Base-by-base conservation (phyloP, 2,797 vertebrate genomes). In the Diceros bicornis region DNA sequence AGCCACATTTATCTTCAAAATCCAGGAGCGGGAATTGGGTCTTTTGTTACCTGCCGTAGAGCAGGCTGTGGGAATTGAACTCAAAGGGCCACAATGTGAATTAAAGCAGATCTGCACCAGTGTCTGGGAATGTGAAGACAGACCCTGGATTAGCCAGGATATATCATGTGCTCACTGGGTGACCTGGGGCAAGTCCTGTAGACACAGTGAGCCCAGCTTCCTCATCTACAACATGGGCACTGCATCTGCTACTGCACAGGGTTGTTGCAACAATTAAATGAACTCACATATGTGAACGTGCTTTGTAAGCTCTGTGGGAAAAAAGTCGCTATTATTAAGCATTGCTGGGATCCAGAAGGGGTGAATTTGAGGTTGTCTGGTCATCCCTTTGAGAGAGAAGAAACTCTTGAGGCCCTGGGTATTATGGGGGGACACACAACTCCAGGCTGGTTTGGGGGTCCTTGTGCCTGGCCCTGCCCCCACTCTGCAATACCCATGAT, bases 391-490 rank as follows among this genome's bases (percentile, higher is more conserved):
- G 41, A 85, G 77, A 29, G 20, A 79, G 34, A 68, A 29, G 64
- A 64, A 84, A 59, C 1, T 37, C 34, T 82, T 23, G 16, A 79
- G 69, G 34, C 13, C 34, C 20, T 21, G 62, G 37, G 55, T 25
- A 57, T 16, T n/a, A 2, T 3, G 5, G 9, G 29, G 44, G 1
- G 7, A 11, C 41, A 14, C 0, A 0, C 21, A 89, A 61, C 9
- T 52, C 21, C 50, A 47, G 34, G 52, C 11, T 3, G 1, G 62
- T 82, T 69, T 41, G 7, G 6, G 6, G 37, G 74, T 12, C 50
- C 41, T 59, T 47, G 20, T 72, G 47, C 20, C 68, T 55, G 64
- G 50, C 34, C n/a, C 61, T 27, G 32, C 2, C 7, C 27, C 16
- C 17, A 18, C 4, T 12, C 50, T 16, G 75, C 34, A 34, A 44